phyloP scores from a whole-genome alignment of 2,888 invertebrate species.

The Apotomis capreana region DNA sequence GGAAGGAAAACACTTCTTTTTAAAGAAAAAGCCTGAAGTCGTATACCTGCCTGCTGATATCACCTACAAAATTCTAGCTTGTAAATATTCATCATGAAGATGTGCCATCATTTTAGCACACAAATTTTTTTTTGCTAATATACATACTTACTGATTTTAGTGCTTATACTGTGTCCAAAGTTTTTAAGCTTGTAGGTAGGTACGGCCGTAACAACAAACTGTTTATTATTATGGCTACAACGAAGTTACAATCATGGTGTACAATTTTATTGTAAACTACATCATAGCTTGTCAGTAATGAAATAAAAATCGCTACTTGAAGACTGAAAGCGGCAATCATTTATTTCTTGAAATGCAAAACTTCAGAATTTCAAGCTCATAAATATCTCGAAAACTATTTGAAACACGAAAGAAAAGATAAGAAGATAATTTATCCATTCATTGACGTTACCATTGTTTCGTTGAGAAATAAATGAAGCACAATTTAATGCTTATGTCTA shows the following conservation, averaged over 20 bases:
- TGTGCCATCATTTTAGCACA: too few relatives aligned
- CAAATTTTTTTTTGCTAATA: too few relatives aligned
- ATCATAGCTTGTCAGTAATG: background rate
- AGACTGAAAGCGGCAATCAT: background rate
- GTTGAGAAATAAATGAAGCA: slow-evolving; percentile 26
- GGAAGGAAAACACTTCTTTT: too few relatives aligned
- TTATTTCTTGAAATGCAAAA: slow-evolving; percentile 16
- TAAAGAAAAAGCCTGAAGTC: too few relatives aligned
- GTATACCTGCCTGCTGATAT: too few relatives aligned
- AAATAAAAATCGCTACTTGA: slow-evolving; percentile 12
- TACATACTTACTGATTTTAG: background rate
- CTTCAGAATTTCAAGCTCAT: slow-evolving; percentile 1
- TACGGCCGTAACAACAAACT: background rate
- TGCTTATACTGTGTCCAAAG: slow-evolving; percentile 3
- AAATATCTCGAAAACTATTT: slow-evolving; percentile 15
- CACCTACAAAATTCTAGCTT: too few relatives aligned
- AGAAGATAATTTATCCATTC: slow-evolving; percentile 10
- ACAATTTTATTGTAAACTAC: slow-evolving; percentile 3
- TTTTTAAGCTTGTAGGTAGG: slow-evolving; percentile 2
- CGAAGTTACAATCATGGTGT: background rate
- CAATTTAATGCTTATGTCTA: background rate
- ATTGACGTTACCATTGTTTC: slow-evolving; percentile 17
- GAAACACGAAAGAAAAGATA: slow-evolving; percentile 3
- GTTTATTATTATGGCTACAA: slow-evolving; percentile 1
- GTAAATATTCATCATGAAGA: too few relatives aligned